Conservation (phyloP, 2,888 invertebrate genomes). For the Altica lythri region DNA sequence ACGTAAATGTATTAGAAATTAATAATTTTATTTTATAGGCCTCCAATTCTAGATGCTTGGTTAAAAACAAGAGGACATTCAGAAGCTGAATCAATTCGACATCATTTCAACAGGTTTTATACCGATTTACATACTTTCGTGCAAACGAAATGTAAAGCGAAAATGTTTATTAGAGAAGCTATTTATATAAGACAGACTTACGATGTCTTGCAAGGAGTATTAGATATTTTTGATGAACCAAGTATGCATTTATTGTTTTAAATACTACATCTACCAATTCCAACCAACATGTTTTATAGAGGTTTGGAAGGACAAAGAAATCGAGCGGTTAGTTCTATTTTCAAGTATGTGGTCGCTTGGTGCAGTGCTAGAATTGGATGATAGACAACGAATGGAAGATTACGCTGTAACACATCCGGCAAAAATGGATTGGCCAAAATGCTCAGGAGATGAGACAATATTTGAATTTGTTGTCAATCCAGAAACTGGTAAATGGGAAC, state of each 20-base stretch:
- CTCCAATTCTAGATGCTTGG: constrained; percentile 81
- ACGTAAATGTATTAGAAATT: too few relatives aligned
- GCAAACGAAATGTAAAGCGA: constrained; percentile 69
- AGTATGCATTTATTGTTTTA: too few relatives aligned
- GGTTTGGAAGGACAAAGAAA: constrained; percentile 63
- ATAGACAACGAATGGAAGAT: constrained; percentile 72
- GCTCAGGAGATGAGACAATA: constrained; percentile 71
- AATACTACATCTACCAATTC: too few relatives aligned
- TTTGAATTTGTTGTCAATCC: constrained; percentile 79
- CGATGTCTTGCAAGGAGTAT: constrained; percentile 75
- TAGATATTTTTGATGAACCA: constrained; percentile 60
- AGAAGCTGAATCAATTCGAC: constrained; percentile 67
- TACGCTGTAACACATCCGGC: constrained; percentile 70
- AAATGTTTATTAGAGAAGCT: constrained; percentile 84
- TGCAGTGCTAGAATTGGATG: constrained; percentile 77
- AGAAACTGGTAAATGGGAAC: constrained; percentile 76
- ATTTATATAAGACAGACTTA: constrained; percentile 81
- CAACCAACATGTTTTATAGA: constrained; percentile 47
- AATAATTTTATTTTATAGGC: too few relatives aligned
- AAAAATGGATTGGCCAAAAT: constrained; percentile 76
- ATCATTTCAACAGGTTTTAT: constrained; percentile 73
- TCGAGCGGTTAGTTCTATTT: constrained; percentile 80
- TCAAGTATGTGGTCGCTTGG: constrained; percentile 89
- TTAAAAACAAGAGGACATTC: constrained; percentile 65
- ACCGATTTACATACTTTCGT: constrained; percentile 73